A percentile compares a stretch with the other conserved stretches of the same genome.
phyloP scores from a whole-genome alignment of 2,888 invertebrate genomes.

The Hedychridium roseum region DNA sequence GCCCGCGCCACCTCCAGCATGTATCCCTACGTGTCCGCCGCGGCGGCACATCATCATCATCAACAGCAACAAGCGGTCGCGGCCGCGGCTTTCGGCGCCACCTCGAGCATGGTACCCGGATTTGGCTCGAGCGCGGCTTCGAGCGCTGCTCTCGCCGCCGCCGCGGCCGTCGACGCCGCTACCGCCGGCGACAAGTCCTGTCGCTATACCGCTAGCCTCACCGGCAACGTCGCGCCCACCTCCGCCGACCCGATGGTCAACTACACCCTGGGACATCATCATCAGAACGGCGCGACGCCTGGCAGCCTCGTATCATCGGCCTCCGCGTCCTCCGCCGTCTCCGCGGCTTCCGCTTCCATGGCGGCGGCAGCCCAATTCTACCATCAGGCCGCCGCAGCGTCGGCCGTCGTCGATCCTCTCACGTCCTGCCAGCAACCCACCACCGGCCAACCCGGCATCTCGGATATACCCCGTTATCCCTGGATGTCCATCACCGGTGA shows the following conservation, averaged over 20 bases:
- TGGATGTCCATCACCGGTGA: constrained; percentile 98
- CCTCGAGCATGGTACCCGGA: constrained; percentile 71
- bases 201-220: constrained; percentile 76
- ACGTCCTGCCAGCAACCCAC: constrained; percentile 81
- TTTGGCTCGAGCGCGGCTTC: constrained; percentile 67
- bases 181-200: constrained; percentile 80
- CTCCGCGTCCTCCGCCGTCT: constrained; percentile 73
- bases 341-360: constrained; percentile 74
- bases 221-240: constrained; percentile 68
- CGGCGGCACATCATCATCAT: constrained; percentile 73
- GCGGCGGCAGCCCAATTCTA: constrained; percentile 85
- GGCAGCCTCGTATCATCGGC: constrained; percentile 62
- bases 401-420: constrained; percentile 83
- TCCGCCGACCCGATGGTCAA: constrained; percentile 81
- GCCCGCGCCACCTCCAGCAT: constrained; percentile 75
- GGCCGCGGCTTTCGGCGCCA: constrained; percentile 73
- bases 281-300: constrained; percentile 71
- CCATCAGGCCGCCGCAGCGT: constrained; percentile 82
- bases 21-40: constrained; percentile 90
- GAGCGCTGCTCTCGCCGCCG: constrained; percentile 68
- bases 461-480: constrained; percentile 92
- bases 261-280: constrained; percentile 79
- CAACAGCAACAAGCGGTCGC: constrained; percentile 75
- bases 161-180: constrained; percentile 74
- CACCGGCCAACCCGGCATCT: constrained; percentile 82